These are phyloP conservation scores for Drosophila phalerata DNA, from an alignment of 2,888 invertebrate genomes.

Conservation along the genomic window DNA sequence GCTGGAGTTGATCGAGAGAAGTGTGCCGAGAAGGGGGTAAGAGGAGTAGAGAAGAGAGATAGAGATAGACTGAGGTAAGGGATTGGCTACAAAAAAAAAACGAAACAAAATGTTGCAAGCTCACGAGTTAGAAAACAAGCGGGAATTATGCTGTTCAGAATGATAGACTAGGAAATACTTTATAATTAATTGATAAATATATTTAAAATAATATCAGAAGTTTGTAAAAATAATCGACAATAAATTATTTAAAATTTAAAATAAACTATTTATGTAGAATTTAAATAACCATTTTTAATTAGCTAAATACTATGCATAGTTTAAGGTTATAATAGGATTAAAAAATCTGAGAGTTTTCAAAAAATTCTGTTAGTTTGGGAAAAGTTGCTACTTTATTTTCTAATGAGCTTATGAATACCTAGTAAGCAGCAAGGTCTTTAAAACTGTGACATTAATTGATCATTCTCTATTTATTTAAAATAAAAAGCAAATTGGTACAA, in stretches of 20 bases:
- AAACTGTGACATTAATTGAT: no score
- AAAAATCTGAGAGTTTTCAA: neutral
- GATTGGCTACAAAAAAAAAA: slow-evolving; percentile 11
- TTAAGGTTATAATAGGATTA: no score
- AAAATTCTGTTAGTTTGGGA: neutral
- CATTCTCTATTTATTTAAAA: no score
- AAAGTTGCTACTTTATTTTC: no score
- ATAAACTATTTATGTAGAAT: neutral
- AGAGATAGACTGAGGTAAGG: slow-evolving; percentile 11
- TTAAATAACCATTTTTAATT: no score
- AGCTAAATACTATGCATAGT: no score
- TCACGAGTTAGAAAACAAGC: slow-evolving; percentile 13
- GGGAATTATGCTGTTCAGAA: neutral
- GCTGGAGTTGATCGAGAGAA: slow-evolving; percentile 13
- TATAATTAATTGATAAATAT: neutral
- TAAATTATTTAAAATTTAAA: neutral
- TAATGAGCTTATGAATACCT: no score
- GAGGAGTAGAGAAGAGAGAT: neutral
- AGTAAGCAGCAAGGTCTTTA: no score
- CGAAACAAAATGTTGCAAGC: slow-evolving; percentile 29
- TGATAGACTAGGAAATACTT: neutral
- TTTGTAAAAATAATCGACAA: neutral
- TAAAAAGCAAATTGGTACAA: no score
- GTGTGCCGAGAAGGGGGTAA: neutral
- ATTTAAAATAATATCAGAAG: neutral